These are phyloP conservation scores for Nymphalis io DNA, from an alignment of 1,140 invertebrate genomes.

Conservation along the genomic window DNA sequence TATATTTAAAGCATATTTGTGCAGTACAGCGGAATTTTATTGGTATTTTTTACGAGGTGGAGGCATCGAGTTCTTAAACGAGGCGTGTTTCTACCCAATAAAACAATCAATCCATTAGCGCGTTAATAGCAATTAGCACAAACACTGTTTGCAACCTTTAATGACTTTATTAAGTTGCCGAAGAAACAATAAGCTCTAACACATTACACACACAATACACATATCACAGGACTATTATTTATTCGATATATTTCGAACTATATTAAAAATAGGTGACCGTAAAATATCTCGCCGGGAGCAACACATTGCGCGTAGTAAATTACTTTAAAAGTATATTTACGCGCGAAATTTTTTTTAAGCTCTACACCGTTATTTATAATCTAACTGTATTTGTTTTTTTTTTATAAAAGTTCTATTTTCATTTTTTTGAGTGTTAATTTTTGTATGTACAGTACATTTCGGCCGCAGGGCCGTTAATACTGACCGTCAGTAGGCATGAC, in stretches of 20 bases:
- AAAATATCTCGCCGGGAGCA: neutral
- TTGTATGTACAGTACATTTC: neutral
- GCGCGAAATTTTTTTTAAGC: neutral
- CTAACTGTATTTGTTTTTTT: neutral
- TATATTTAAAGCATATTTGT: too few species aligned
- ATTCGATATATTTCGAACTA: neutral
- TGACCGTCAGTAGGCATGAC: constrained; percentile 46
- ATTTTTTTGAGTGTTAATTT: neutral
- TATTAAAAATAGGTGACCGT: constrained; percentile 5
- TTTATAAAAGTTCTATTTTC: neutral
- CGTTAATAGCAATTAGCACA: neutral
- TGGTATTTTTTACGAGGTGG: too few species aligned
- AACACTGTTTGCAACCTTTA: neutral
- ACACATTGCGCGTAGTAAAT: neutral
- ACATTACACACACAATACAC: neutral
- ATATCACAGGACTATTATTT: neutral
- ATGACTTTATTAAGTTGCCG: too few species aligned
- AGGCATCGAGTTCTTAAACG: neutral
- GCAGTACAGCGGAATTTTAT: too few species aligned
- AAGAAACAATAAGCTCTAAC: neutral
- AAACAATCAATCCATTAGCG: neutral
- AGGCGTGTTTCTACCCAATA: neutral
- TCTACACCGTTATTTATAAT: neutral
- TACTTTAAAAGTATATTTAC: neutral
- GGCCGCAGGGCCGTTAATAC: constrained; percentile 27